Evolutionary conservation across 2,888 invertebrate species (phyloP), one percentile per base, ranked within the genome.

Genomic region (Dinocampus coccinellae): DNA sequence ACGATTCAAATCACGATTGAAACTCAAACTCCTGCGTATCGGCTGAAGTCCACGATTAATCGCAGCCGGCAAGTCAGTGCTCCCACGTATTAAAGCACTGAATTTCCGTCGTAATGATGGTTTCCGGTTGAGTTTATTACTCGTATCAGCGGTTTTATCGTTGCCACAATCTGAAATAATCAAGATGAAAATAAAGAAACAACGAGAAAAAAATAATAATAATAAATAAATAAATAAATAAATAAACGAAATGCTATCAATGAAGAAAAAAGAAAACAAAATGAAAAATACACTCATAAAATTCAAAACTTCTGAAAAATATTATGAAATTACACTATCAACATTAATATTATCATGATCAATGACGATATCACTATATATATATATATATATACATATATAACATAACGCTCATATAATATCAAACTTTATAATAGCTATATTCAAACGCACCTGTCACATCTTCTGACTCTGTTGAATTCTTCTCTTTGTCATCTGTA

Each of bases 41-140:
- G 85, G 83, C 73, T 79, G 83, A 69, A 84, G 81, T 69, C 84
- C 76, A 20, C 84, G 84, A 77, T 83, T 85, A 75, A 85, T 84
- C 75, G 77, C 85, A 6, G 85, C 83, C 78, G 85, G 84, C 80
- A 85, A 83, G 73, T 83, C 84, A n/a, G 84, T 74, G 75, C 83
- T 78, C 73, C 82, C 80, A 61, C 78, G 83, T 79, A 85, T 77
- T 80, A 85, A 73, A 70, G 82, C 79, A 1, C 83, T 80, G 63
- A 85, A 79, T 79, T 83, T 85, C 70, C 80, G 81, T 62, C 84
- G 81, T 33, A 85, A 76, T 72, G 85, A 85, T 7, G 80, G 77
- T 69, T 82, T 82, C 53, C 84, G 81, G 16, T 84, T 80, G 64
- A 84, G 78, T 70, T 80, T 83, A 3, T 47, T 42, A 29, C 34